Base-by-base conservation (phyloP, 2,888 invertebrate genomes). In the Sesia bembeciformis region DNA sequence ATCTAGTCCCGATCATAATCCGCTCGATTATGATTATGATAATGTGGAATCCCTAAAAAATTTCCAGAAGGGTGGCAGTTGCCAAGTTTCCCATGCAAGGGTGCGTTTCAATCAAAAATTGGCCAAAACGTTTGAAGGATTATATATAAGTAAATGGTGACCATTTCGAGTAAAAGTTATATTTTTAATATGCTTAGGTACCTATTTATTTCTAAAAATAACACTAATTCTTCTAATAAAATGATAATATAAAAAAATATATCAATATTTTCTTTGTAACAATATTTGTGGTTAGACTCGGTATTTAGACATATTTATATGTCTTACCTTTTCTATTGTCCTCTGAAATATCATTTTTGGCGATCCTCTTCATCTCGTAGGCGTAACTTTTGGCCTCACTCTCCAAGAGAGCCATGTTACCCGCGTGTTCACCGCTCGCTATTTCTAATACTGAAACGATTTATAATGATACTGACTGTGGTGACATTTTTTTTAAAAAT, bases 361-460 rank as follows among this genome's bases (percentile, higher is more conserved):
- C 80, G n/a, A 84, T 81, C 58, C 76, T 83, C 55, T 72, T 78
- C 81, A 89, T 81, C 71, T 87, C 86, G 46, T 74, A 67, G 2
- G 86, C 78, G 57, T 84, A 88, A 43, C 72, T 81, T 62, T 70
- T 75, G 3, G 86, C 81, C 68, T 86, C 86, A 3, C 64, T 68
- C 67, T 87, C 82, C 57, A 91, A 65, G 49, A 74, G 64, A 4
- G 79, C 67, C 39, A 90, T 67, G 59, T 91, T 84, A 0, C 86
- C 89, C 4, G 74, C 72, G 51, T 91, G 85, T 58, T 91, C 90
- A 3, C 85, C 87, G 56, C 91, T 92, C 52, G 93, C 91, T 42
- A 93, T 90, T 78, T 94, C 94, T 56, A 94, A 67, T 51, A 91
- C 92, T 93, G 72, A 52, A 40, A n/a, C n/a, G 23, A 23, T 23